phyloP scores from a whole-genome alignment of 2,113 vertebrate genomes.

The Helogale parvula region DNA sequence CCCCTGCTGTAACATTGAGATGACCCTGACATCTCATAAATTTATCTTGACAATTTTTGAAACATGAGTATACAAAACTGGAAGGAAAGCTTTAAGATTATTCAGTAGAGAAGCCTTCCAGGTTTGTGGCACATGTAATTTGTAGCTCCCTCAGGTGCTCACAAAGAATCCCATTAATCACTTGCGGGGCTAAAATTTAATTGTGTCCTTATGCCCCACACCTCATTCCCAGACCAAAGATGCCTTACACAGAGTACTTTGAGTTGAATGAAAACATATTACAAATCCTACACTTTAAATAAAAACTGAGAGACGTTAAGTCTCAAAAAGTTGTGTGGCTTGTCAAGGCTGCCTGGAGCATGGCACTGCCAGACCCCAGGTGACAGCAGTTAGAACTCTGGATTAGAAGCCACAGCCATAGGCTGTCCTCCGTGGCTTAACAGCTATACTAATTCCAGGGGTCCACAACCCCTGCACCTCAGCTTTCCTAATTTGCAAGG shows the following conservation, averaged over 20 bases:
- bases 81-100: neutral
- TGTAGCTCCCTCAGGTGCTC: neutral
- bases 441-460: neutral
- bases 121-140: neutral
- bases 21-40: neutral
- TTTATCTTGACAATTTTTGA: constrained; percentile 11
- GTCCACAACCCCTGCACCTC: neutral
- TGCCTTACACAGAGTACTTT: neutral
- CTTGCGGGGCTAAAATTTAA: neutral
- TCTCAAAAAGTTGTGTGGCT: neutral
- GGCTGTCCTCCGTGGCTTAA: neutral
- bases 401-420: too few species aligned
- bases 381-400: neutral
- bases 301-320: neutral
- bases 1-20: neutral
- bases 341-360: neutral
- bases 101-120: neutral
- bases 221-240: neutral
- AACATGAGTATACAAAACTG: neutral
- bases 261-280: neutral
- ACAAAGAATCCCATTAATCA: neutral
- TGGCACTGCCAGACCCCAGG: neutral
- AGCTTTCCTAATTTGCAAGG: neutral
- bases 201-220: neutral
- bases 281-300: neutral